A percentile compares a stretch with the other conserved stretches of the same genome.
Conservation (phyloP, 2,888 invertebrate genomes). For the Sialis fuliginosa region DNA sequence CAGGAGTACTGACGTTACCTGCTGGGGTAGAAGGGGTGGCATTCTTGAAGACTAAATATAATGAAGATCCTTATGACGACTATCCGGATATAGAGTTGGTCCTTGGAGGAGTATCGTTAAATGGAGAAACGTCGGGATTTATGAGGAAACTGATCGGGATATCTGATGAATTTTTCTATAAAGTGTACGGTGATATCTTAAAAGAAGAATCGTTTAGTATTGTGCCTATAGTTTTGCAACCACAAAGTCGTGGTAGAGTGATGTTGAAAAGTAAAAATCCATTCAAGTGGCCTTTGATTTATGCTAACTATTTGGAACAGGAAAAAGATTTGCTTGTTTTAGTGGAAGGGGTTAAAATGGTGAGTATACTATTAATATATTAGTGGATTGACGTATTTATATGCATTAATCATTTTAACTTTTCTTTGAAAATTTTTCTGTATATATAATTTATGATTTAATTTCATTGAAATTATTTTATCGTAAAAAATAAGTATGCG, state of each 20-base stretch:
- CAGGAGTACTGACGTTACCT: constrained; percentile 56
- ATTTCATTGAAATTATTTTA: too few relatives aligned
- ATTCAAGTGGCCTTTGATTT: constrained; percentile 54
- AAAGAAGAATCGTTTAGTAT: constrained; percentile 44
- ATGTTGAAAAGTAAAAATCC: constrained; percentile 54
- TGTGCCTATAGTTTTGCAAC: constrained; percentile 55
- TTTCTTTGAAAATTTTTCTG: too few relatives aligned
- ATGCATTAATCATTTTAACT: too few relatives aligned
- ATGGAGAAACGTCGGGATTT: constrained; percentile 52
- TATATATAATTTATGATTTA: too few relatives aligned
- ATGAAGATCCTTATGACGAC: constrained; percentile 24
- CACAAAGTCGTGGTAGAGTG: constrained; percentile 56
- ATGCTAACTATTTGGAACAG: constrained; percentile 65
- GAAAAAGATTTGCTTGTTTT: constrained; percentile 53
- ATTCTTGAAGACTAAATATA: constrained; percentile 48
- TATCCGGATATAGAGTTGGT: constrained; percentile 69
- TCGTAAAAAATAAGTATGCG: too few relatives aligned
- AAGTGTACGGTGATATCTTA: constrained; percentile 32
- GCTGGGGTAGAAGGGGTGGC: constrained; percentile 64
- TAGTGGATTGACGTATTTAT: neutral
- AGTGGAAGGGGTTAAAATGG: constrained; percentile 56
- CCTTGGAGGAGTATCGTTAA: constrained; percentile 57
- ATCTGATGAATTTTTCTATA: constrained; percentile 35
- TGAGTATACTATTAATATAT: constrained; percentile 19
- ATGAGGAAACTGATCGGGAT: constrained; percentile 46